Evolutionary conservation across 2,888 invertebrate genomes (phyloP).

Genomic region (Desoria tigrina): DNA sequence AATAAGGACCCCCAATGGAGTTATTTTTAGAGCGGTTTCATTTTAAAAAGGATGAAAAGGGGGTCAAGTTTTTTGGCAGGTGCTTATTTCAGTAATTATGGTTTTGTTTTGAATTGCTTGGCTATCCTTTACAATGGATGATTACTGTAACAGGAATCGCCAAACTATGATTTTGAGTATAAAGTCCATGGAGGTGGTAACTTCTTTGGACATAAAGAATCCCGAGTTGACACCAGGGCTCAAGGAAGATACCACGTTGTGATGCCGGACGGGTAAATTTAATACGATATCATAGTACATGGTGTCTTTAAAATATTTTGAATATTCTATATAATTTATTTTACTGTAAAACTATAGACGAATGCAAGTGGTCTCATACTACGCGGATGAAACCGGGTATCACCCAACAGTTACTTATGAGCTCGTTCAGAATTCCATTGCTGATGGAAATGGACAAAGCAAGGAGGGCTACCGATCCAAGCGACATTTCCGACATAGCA

Average conservation of each 20-base stretch:
- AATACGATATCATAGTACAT: not conserved
- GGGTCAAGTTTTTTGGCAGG: no score
- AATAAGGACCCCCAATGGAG: no score
- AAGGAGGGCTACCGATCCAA: conserved; percentile 13
- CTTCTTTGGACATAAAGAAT: conserved; percentile 43
- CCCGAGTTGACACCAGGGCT: conserved; percentile 31
- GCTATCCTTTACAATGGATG: no score
- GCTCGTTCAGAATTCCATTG: not conserved
- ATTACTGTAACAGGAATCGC: conserved; percentile 36
- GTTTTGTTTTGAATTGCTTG: no score
- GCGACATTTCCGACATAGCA: conserved; percentile 13
- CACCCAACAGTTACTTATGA: conserved; percentile 47
- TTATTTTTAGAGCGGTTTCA: no score
- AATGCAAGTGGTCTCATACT: conserved; percentile 39
- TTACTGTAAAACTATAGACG: conserved; percentile 21
- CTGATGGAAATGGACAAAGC: not conserved
- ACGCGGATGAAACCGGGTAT: conserved; percentile 44
- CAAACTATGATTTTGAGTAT: conserved; percentile 50
- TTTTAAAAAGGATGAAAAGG: no score
- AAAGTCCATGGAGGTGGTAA: conserved; percentile 48
- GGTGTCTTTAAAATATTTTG: not conserved
- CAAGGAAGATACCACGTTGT: conserved; percentile 45
- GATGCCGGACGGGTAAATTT: conserved; percentile 40
- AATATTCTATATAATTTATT: conserved; percentile 8
- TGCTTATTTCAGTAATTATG: no score